phyloP scores from a whole-genome alignment of 2,888 invertebrate genomes.

The Galerucella calmariensis region DNA sequence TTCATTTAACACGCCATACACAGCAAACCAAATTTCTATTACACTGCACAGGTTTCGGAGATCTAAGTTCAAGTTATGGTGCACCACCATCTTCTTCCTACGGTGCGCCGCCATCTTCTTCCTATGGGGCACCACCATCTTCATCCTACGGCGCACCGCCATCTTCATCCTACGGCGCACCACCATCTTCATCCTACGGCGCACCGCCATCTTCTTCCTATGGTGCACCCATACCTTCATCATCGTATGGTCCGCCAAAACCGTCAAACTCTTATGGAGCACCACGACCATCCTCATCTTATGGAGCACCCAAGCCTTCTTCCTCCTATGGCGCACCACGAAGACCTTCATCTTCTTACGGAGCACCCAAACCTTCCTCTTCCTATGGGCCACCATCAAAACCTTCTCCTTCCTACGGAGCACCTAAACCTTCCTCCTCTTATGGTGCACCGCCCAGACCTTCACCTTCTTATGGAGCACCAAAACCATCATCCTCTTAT shows the following conservation, averaged over 20 bases:
- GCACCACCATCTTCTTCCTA: constrained; percentile 54
- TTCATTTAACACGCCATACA: constrained; percentile 54
- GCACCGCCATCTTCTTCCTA: constrained; percentile 44
- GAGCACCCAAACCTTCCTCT: constrained; percentile 54
- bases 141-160: constrained; percentile 56
- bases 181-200: too few relatives aligned
- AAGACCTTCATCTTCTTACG: constrained; percentile 62
- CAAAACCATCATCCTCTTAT: constrained; percentile 46
- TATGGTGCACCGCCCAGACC: constrained; percentile 54
- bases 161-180: constrained; percentile 61
- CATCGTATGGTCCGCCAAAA: constrained; percentile 52
- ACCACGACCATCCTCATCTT: constrained; percentile 46
- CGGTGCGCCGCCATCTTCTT: constrained; percentile 59
- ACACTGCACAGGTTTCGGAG: constrained; percentile 52
- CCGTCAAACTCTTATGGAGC: constrained; percentile 50
- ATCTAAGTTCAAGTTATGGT: constrained; percentile 62
- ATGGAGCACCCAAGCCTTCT: constrained; percentile 35
- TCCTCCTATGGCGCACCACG: constrained; percentile 43
- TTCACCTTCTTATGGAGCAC: constrained; percentile 44
- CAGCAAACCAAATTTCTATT: constrained; percentile 58
- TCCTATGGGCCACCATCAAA: constrained; percentile 57
- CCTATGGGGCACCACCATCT: constrained; percentile 55
- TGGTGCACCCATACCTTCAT: constrained; percentile 52
- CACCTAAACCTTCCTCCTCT: constrained; percentile 55
- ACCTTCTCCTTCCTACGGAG: constrained; percentile 57